phyloP scores from a whole-genome alignment of 2,888 invertebrate genomes.

The Hoplodrina ambigua region DNA sequence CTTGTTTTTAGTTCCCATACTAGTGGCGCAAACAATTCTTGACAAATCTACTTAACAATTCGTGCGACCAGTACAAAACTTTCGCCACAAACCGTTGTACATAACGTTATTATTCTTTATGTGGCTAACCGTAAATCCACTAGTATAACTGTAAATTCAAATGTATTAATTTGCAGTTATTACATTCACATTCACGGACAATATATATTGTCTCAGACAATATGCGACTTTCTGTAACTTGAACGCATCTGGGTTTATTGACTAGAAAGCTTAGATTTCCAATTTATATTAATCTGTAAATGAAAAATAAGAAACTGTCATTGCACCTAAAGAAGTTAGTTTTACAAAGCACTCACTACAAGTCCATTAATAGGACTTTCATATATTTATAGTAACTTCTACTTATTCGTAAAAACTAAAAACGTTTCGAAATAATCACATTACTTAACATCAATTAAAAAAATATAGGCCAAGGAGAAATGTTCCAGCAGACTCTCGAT shows the following conservation, averaged over 20 bases:
- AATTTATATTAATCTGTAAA: neutral
- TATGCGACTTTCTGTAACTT: conserved; percentile 19
- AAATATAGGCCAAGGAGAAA: conserved; percentile 41
- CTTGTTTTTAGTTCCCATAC: neutral
- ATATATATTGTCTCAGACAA: neutral
- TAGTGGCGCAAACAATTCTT: neutral
- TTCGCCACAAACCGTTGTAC: conserved; percentile 6
- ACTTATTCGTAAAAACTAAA: neutral
- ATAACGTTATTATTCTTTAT: conserved; percentile 23
- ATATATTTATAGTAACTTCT: no score
- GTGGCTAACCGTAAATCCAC: conserved; percentile 12
- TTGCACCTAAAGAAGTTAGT: neutral
- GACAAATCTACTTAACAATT: conserved; percentile 9
- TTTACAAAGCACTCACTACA: no score
- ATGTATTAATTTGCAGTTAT: no score
- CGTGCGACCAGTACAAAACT: conserved; percentile 20
- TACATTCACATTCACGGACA: no score
- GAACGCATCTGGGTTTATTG: neutral
- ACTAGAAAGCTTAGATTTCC: neutral
- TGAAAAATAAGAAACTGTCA: neutral
- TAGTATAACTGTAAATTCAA: neutral
- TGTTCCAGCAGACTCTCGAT: conserved; percentile 29
- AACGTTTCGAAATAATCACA: conserved; percentile 10
- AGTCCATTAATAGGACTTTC: no score
- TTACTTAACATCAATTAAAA: conserved; percentile 31